Evolutionary conservation across 2,888 invertebrate species (phyloP).

Genomic region (Pemphredon lugubris): DNA sequence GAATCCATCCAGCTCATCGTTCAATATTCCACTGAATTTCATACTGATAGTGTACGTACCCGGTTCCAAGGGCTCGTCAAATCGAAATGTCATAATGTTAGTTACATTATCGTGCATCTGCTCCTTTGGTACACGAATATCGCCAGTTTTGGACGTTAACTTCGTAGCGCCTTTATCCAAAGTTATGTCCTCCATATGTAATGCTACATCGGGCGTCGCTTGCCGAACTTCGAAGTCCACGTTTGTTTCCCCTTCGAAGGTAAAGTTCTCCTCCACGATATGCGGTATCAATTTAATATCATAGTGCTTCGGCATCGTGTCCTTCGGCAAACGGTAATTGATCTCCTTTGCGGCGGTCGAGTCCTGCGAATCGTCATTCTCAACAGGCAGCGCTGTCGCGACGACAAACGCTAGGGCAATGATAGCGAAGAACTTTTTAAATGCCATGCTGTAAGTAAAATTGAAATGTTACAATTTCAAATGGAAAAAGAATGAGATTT

Average conservation of each 20-base stretch:
- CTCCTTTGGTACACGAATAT: conserved; percentile 7
- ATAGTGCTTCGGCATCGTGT: conserved; percentile 82
- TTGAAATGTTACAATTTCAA: no score
- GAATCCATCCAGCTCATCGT: conserved; percentile 85
- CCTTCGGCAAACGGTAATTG: conserved; percentile 81
- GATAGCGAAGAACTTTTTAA: background rate
- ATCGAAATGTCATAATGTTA: conserved; percentile 24
- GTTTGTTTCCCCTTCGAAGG: conserved; percentile 56
- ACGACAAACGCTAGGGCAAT: background rate
- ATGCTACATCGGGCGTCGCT: conserved; percentile 30
- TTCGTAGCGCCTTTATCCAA: conserved; percentile 25
- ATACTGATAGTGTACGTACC: conserved; percentile 83
- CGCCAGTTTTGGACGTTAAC: background rate
- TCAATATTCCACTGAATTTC: conserved; percentile 83
- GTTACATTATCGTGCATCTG: conserved; percentile 25
- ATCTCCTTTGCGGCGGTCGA: background rate
- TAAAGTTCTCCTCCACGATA: conserved; percentile 74
- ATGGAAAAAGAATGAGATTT: no score
- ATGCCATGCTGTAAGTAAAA: no score
- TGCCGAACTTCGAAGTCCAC: conserved; percentile 48
- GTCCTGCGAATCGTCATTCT: background rate
- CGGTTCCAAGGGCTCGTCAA: background rate
- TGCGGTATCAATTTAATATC: conserved; percentile 82
- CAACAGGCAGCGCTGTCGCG: no score
- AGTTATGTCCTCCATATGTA: conserved; percentile 26